Evolutionary conservation across 2,113 vertebrate genomes (phyloP).

Genomic region (Meleagris gallopavo): DNA sequence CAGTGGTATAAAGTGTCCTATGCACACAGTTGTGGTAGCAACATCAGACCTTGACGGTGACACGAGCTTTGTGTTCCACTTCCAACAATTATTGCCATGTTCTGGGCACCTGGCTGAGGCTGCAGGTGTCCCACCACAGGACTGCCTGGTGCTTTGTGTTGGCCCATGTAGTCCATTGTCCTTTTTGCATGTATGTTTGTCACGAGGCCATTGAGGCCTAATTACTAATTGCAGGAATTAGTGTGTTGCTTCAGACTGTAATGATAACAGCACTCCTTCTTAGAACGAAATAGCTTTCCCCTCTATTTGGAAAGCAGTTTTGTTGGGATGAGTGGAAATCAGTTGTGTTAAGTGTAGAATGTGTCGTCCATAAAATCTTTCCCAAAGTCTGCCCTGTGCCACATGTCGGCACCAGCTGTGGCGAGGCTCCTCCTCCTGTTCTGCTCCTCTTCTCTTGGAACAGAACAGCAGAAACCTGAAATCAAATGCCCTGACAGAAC

Average conservation of each 20-base stretch:
- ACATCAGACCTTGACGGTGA: too few relatives aligned
- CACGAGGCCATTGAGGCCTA: neutral
- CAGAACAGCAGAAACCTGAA: neutral
- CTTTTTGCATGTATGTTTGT: neutral
- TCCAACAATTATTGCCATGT: neutral
- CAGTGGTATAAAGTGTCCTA: too few relatives aligned
- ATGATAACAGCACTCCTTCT: neutral
- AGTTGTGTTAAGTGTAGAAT: neutral
- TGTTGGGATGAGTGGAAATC: neutral
- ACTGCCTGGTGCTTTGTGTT: fast-evolving
- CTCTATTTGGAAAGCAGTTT: neutral
- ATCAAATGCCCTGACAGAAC: neutral
- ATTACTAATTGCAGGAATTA: neutral
- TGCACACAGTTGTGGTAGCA: neutral
- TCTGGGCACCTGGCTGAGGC: fast-evolving
- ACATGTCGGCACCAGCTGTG: neutral
- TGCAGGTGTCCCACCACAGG: neutral
- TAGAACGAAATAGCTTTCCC: neutral
- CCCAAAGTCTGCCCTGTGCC: neutral
- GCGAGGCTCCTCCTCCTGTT: neutral
- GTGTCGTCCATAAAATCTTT: neutral
- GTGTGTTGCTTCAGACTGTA: neutral
- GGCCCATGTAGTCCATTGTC: neutral
- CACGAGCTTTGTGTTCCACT: neutral
- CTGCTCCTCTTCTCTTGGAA: neutral